Evolutionary conservation across 2,113 vertebrate genomes (phyloP).

Genomic region (Apus apus): DNA sequence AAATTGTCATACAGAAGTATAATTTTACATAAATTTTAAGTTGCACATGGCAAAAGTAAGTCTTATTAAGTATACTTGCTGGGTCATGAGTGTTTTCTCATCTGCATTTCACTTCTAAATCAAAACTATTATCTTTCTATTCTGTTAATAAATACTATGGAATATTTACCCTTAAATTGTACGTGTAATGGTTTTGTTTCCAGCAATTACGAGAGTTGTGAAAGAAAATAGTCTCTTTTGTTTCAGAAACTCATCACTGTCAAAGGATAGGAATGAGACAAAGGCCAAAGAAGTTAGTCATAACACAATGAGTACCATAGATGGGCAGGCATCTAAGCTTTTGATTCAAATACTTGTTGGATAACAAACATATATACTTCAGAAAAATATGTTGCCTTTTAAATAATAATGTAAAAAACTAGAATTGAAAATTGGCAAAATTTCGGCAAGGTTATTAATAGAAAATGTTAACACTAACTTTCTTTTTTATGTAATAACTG

Average conservation of each 20-base stretch:
- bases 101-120: neutral
- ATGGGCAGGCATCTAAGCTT: conserved; percentile 64
- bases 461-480: conserved; percentile 55
- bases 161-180: neutral
- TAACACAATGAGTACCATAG: conserved; percentile 60
- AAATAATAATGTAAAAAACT: neutral
- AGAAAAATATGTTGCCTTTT: conserved; percentile 3
- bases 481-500: conserved; percentile 11
- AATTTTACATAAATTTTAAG: neutral
- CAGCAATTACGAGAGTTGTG: conserved; percentile 19
- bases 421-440: neutral
- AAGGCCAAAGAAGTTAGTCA: conserved; percentile 68
- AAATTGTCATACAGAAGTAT: neutral
- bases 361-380: conserved; percentile 33
- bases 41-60: neutral
- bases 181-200: conserved; percentile 29
- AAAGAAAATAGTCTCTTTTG: conserved; percentile 52
- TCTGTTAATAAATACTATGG: neutral
- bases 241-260: conserved; percentile 46
- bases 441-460: conserved; percentile 17
- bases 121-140: neutral
- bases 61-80: neutral
- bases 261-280: conserved; percentile 69
- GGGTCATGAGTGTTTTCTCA: neutral
- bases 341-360: conserved; percentile 34